Base-by-base conservation (phyloP, 2,888 invertebrate species). In the Campaea margaritaria region DNA sequence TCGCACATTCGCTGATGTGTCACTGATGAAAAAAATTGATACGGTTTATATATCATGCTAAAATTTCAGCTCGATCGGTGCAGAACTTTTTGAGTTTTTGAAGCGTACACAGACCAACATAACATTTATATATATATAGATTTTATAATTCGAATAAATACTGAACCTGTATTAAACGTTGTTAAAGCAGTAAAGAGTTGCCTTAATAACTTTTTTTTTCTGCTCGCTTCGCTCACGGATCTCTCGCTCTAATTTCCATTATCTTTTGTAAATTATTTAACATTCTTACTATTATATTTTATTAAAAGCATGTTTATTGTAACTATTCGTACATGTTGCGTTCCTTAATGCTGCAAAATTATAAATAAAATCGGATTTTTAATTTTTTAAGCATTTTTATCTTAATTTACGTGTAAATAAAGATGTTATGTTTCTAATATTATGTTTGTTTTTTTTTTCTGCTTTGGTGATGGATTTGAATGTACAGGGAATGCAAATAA, bases 401-500 rank as follows among this genome's bases (percentile, higher is more conserved):
- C 47, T 12, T 42, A 28, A 49, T 48, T 43, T 66, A 72, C 63
- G 71, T 78, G 83, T 86, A 84, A 86, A 86, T 86, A 86, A 86
- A 86, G 67, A 80, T 68, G 80, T 83, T 84, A 78, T 69, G 79
- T 82, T 84, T 75, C 53, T 73, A 58, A 65, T 54, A n/a, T 34
- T 66, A 63, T 63, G 64, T 55, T 66, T 73, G 63, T 74, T 65
- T 74, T 74, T 70, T n/a, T 65, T 72, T 75, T 71, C 21, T 54
- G 61, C 58, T 60, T 59, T 49, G 67, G 69, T 67, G 59, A 36
- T 39, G 61, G 58, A 13, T 45, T n/a, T 27, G 15, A 34, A 16
- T 42, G 43, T n/a, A n/a, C 38, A 38, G 15, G 31, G 27, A 15
- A 14, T 36, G 36, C 10, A 10, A 41, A 41, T 27, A 39, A 13